Base-by-base conservation (phyloP, 2,888 invertebrate genomes). In the Isotomurus palustris region DNA sequence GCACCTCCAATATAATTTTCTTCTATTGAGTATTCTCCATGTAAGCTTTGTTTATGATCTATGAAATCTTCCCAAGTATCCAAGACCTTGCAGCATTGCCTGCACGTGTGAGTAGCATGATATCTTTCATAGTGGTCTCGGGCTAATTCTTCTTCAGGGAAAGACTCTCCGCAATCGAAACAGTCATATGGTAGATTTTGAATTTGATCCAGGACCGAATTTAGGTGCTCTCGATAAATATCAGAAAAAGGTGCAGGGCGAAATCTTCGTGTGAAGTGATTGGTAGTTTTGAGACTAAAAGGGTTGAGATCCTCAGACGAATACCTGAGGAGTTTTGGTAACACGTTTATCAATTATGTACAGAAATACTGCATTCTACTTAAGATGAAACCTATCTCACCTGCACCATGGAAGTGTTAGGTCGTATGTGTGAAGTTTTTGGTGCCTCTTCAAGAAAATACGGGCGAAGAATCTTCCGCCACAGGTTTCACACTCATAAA, bases 371-470 rank as follows among this genome's bases (percentile, higher is more conserved):
- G 14, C 17, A 27, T 32, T 17, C 19, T 19, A 45, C 35, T 32
- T 32, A 44, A n/a, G 12, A 47, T 38, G 17, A 25, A 35, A 17
- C 47, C 24, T 45, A 54, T 14, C 43, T 43, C 24, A 43, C 43
- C 12, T 43, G 43, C 4, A 43, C 43, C 43, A 43, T 12, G 43
- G 43, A 43, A 44, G 51, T 57, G 59, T 64, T 43, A 66, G 56
- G 17, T 70, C 67, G 49, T 58, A 69, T 32, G 64, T 62, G 43
- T 70, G 70, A 17, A 56, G 54, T 25, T 65, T 62, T 53, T 69
- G 67, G 54, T 70, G 70, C 14, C 70, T 56, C 25, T 64, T 53
- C 24, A 65, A 44, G 14, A 66, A 32, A 49, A 70, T 64, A 6
- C 67, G 36, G 17, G 70, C 64, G 38, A 64, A 48, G 53, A 68